Percentiles rank a stretch among this genome's conserved stretches.
phyloP scores from a whole-genome alignment of 2,888 invertebrate genomes.

The Entomobrya proxima region DNA sequence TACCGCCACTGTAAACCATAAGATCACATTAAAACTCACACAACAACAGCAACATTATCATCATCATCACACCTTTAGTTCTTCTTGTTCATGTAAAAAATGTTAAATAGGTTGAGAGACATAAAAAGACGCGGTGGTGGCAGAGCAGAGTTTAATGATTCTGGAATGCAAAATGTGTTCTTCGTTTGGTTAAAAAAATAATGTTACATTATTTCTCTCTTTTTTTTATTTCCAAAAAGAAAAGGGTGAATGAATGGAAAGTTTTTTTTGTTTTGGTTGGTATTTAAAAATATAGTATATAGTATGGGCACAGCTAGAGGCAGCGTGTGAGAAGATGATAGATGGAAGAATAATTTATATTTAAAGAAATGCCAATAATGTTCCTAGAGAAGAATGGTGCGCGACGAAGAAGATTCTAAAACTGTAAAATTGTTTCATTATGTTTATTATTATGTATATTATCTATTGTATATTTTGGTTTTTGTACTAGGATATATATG shows the following conservation, averaged over 20 bases:
- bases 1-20: too few relatives aligned
- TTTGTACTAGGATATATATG: neutral
- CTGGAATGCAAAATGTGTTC: conserved; percentile 55
- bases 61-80: neutral
- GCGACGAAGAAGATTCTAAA: neutral
- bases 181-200: neutral
- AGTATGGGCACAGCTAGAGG: too few relatives aligned
- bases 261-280: conserved; percentile 17
- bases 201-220: neutral
- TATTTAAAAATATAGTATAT: too few relatives aligned
- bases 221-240: too few relatives aligned
- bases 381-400: conserved; percentile 48
- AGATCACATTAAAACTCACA: too few relatives aligned
- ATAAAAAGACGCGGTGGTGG: too few relatives aligned
- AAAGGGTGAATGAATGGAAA: conserved; percentile 47
- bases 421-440: conserved; percentile 17
- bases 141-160: neutral
- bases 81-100: conserved; percentile 23
- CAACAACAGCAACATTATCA: too few relatives aligned
- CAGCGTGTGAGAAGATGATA: too few relatives aligned
- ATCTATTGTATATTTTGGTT: conserved; percentile 1
- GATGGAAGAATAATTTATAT: too few relatives aligned
- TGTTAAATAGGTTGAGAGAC: neutral
- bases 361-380: conserved; percentile 49
- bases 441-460: conserved; percentile 21